These are phyloP conservation scores for Zosterops borbonicus DNA, from an alignment of 2,113 vertebrate genomes.

Conservation along the genomic window DNA sequence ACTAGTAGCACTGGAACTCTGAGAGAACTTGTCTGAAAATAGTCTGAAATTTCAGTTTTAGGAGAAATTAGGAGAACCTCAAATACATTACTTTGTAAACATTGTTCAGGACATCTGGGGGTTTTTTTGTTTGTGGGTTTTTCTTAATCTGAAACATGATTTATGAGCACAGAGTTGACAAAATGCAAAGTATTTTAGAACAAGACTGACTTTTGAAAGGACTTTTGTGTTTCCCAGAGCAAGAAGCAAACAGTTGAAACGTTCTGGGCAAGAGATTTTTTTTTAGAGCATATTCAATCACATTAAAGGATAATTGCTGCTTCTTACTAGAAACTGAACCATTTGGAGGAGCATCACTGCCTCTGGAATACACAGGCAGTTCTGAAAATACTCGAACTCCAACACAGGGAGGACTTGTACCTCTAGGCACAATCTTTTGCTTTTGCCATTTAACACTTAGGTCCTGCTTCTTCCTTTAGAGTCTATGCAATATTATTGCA, in stretches of 20 bases:
- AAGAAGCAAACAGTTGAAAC: background rate
- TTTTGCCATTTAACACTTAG: background rate
- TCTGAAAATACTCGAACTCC: background rate
- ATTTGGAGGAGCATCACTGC: background rate
- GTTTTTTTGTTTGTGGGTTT: background rate
- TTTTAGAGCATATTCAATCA: background rate
- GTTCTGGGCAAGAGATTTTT: background rate
- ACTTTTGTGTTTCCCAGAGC: background rate
- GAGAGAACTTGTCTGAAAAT: background rate
- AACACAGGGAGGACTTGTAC: background rate
- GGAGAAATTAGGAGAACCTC: background rate
- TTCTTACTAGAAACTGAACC: background rate
- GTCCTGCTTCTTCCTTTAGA: background rate
- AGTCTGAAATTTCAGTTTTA: background rate
- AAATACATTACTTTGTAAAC: background rate
- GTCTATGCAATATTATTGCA: background rate
- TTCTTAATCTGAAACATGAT: background rate
- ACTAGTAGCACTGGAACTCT: background rate
- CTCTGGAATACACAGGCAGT: background rate
- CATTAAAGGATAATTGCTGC: background rate
- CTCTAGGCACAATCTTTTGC: background rate
- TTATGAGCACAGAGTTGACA: background rate
- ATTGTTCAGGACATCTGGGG: fast-evolving
- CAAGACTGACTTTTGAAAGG: background rate
- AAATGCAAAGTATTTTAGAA: background rate